Conservation (phyloP, 2,888 invertebrate species). For the Xanthorhoe designata region DNA sequence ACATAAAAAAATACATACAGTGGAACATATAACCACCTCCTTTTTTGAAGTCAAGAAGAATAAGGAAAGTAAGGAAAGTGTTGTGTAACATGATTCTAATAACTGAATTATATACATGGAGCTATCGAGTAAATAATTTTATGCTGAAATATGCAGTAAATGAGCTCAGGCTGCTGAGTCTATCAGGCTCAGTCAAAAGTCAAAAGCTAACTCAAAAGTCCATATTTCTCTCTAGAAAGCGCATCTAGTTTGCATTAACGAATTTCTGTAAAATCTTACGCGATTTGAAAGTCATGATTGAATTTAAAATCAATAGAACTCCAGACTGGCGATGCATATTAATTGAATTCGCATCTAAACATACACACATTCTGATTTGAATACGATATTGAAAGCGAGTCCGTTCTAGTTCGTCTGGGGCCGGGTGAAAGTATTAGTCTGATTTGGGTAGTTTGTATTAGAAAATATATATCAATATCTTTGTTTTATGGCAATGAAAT, state of each 20-base stretch:
- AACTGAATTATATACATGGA: no score
- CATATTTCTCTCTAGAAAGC: constrained; percentile 7
- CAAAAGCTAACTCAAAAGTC: neutral
- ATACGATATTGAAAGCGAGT: constrained; percentile 39
- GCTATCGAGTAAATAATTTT: no score
- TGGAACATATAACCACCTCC: no score
- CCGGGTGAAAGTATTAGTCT: constrained; percentile 46
- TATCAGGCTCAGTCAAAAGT: no score
- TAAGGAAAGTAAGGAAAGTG: no score
- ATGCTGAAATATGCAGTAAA: neutral
- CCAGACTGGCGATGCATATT: constrained; percentile 18
- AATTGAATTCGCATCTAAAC: constrained; percentile 28
- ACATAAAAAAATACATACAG: no score
- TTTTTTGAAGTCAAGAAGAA: no score
- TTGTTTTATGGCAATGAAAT: constrained; percentile 34
- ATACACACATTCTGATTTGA: constrained; percentile 36
- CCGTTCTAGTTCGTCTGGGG: constrained; percentile 33
- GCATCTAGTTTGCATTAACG: constrained; percentile 4
- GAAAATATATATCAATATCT: constrained; percentile 44
- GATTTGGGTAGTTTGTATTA: constrained; percentile 37
- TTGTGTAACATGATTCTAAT: no score
- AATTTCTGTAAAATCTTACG: constrained; percentile 1
- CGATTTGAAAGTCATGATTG: constrained; percentile 18
- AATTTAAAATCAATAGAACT: constrained; percentile 9
- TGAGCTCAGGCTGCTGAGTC: neutral